Percentiles rank a stretch among this genome's conserved stretches.
These are phyloP conservation scores for Epiperipatus broadwayi DNA, from an alignment of 2,888 invertebrate species.

Conservation along the genomic window DNA sequence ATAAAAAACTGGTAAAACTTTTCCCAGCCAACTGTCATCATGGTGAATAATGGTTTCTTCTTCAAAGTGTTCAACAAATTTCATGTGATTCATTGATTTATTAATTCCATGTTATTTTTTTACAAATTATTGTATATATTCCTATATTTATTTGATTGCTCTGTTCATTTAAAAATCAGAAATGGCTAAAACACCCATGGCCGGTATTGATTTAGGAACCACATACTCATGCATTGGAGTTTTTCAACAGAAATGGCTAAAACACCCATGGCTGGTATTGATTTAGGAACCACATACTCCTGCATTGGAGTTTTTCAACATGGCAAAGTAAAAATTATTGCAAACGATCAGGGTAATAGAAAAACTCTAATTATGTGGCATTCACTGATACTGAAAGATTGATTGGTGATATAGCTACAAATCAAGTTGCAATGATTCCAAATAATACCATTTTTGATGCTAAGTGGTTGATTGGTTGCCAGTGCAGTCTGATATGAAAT, in stretches of 20 bases:
- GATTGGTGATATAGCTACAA: slow-evolving; percentile 33
- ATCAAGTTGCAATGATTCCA: slow-evolving; percentile 35
- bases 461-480: slow-evolving; percentile 32
- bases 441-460: slow-evolving; percentile 32
- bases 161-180: no score
- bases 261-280: slow-evolving; percentile 24
- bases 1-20: no score
- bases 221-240: slow-evolving; percentile 23
- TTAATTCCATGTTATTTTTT: no score
- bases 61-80: no score
- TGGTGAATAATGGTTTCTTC: no score
- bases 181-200: slow-evolving; percentile 18
- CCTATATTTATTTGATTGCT: no score
- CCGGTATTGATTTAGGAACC: slow-evolving; percentile 27
- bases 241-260: no score
- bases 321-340: slow-evolving; percentile 35
- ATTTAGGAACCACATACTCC: slow-evolving; percentile 27
- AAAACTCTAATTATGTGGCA: slow-evolving; percentile 34
- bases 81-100: no score
- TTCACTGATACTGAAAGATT: slow-evolving; percentile 34
- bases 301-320: slow-evolving; percentile 22
- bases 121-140: no score
- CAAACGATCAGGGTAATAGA: slow-evolving; percentile 35
- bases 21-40: no score
- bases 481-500: slow-evolving; percentile 29